Evolutionary conservation across 2,888 invertebrate genomes (phyloP).

Genomic region (Acrobasis consociella): DNA sequence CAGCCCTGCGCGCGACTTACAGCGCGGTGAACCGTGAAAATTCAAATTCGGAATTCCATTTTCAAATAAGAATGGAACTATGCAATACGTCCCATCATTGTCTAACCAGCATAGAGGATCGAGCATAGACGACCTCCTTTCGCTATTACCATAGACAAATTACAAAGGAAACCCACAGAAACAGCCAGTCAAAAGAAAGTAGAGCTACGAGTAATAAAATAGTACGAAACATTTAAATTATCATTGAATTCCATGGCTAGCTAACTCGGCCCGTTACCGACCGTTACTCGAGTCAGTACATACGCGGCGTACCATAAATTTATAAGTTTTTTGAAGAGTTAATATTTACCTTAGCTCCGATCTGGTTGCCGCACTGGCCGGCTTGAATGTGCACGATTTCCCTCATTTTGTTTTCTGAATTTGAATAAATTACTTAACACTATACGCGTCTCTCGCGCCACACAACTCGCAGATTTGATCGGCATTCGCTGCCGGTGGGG

Average conservation of each 20-base stretch:
- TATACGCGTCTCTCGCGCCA: constrained; percentile 72
- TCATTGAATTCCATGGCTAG: constrained; percentile 28
- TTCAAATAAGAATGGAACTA: constrained; percentile 52
- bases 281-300: constrained; percentile 32
- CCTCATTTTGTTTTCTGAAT: constrained; percentile 85
- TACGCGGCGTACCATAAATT: constrained; percentile 21
- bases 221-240: constrained; percentile 23
- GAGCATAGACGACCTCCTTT: constrained; percentile 32
- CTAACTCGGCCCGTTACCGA: constrained; percentile 33
- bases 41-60: constrained; percentile 45
- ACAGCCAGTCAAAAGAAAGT: constrained; percentile 28
- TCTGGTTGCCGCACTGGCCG: constrained; percentile 94
- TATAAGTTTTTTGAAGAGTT: constrained; percentile 8
- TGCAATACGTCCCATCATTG: constrained; percentile 47
- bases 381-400: constrained; percentile 93
- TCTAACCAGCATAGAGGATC: constrained; percentile 22
- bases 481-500: constrained; percentile 58
- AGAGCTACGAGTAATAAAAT: constrained; percentile 22
- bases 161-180: constrained; percentile 20
- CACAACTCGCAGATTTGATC: constrained; percentile 75
- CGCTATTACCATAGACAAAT: constrained; percentile 3
- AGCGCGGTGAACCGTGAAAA: constrained; percentile 46
- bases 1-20: constrained; percentile 40
- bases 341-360: constrained; percentile 84
- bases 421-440: constrained; percentile 72